Percentiles rank a stretch among this genome's conserved stretches.
These are phyloP conservation scores for Mycetomoellerius zeteki DNA, from an alignment of 1,140 invertebrate genomes.

Conservation along the genomic window DNA sequence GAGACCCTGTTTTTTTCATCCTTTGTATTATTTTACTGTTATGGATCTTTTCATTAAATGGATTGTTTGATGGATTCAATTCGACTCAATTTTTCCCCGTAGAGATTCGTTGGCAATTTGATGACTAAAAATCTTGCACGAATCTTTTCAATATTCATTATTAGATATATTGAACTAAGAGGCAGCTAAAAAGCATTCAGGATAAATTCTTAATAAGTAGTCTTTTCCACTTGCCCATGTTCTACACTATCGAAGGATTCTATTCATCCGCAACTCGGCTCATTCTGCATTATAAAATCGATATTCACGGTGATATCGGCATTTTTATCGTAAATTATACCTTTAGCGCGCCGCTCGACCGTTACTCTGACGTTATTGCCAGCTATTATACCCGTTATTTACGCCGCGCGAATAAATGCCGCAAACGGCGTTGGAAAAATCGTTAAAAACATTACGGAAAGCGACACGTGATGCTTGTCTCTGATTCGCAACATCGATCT, in stretches of 20 bases:
- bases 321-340: conserved; percentile 52
- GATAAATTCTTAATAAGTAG: conserved; percentile 47
- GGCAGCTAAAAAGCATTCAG: conserved; percentile 26
- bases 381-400: conserved; percentile 56
- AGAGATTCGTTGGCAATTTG: neutral
- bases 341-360: neutral
- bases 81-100: neutral
- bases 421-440: neutral
- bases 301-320: conserved; percentile 42
- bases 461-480: neutral
- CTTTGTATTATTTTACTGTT: conserved; percentile 5
- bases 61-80: neutral
- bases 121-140: neutral
- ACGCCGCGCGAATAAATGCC: conserved; percentile 11
- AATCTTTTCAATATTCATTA: conserved; percentile 32
- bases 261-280: conserved; percentile 27
- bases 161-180: conserved; percentile 10
- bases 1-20: neutral
- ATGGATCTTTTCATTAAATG: neutral
- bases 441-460: conserved; percentile 25
- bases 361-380: conserved; percentile 37
- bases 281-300: conserved; percentile 19
- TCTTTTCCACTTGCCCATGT: conserved; percentile 4
- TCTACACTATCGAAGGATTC: neutral
- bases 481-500: neutral